phyloP scores from a whole-genome alignment of 2,113 vertebrate genomes.

The Ovis canadensis region DNA sequence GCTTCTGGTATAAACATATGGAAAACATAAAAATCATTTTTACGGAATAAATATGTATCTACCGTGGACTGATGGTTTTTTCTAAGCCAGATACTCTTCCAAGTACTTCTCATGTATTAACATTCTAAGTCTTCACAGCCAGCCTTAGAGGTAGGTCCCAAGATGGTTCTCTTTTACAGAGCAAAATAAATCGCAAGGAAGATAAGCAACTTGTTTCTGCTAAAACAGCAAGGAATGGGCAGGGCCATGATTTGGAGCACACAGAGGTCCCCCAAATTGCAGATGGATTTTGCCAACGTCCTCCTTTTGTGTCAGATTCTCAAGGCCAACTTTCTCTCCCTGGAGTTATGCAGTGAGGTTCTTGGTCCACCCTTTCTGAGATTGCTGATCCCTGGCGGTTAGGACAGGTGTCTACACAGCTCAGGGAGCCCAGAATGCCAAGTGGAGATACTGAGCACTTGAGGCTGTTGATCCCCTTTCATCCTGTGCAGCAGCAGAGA shows the following conservation, averaged over 20 bases:
- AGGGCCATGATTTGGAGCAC: not conserved
- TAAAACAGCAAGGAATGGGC: not conserved
- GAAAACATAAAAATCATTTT: not conserved
- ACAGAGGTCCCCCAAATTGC: no score
- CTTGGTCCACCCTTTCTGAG: not conserved
- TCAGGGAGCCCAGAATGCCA: not conserved
- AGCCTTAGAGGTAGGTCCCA: not conserved
- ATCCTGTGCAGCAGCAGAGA: conserved; percentile 31
- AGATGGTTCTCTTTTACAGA: not conserved
- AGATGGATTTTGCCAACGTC: not conserved
- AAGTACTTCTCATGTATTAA: not conserved
- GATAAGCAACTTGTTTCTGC: not conserved
- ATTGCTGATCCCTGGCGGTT: not conserved
- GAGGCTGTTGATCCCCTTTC: not conserved
- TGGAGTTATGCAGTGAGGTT: not conserved
- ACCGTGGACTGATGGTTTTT: not conserved
- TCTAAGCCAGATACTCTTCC: not conserved
- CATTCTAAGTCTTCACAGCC: not conserved
- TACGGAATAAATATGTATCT: not conserved
- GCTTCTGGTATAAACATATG: not conserved
- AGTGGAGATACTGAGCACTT: not conserved
- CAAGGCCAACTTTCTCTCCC: not conserved
- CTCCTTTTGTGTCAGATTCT: not conserved
- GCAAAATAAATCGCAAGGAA: not conserved
- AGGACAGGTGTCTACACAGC: conserved; percentile 13